phyloP scores from a whole-genome alignment of 2,888 invertebrate genomes.

The Muschampia plurimacula region DNA sequence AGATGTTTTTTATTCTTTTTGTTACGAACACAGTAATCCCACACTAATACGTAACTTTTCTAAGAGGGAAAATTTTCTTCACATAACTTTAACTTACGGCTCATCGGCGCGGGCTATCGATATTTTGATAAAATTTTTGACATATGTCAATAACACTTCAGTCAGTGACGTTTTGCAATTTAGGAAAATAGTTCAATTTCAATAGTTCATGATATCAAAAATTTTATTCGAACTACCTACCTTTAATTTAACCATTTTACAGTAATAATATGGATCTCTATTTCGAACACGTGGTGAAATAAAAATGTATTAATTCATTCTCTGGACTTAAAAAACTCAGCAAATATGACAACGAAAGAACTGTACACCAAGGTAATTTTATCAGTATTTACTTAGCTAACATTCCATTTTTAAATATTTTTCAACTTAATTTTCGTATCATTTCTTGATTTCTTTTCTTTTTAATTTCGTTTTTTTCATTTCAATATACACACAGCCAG shows the following conservation, averaged over 20 bases:
- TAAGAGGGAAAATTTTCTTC: conserved; percentile 43
- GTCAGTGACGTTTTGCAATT: conserved; percentile 78
- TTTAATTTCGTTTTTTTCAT: conserved; percentile 45
- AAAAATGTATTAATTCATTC: conserved; percentile 53
- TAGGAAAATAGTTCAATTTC: conserved; percentile 58
- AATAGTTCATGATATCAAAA: conserved; percentile 16
- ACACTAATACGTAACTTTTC: conserved; percentile 52
- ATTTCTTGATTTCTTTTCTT: conserved; percentile 1
- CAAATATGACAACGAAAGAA: conserved; percentile 82
- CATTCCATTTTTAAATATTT: conserved; percentile 43
- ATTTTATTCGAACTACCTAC: conserved; percentile 72
- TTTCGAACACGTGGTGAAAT: conserved; percentile 71
- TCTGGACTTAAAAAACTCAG: conserved; percentile 43
- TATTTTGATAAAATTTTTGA: conserved; percentile 43
- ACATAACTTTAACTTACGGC: conserved; percentile 25
- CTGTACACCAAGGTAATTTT: conserved; percentile 79
- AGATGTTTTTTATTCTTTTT: conserved; percentile 59
- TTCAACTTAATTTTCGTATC: conserved; percentile 45
- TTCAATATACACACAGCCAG: neutral
- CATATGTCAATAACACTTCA: conserved; percentile 48
- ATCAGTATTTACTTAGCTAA: conserved; percentile 49
- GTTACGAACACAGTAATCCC: conserved; percentile 62
- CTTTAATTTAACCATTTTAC: conserved; percentile 53
- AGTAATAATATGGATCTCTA: conserved; percentile 69
- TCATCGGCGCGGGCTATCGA: conserved; percentile 23